phyloP scores from a whole-genome alignment of 2,797 vertebrate species.

The Tokudaia muenninki region DNA sequence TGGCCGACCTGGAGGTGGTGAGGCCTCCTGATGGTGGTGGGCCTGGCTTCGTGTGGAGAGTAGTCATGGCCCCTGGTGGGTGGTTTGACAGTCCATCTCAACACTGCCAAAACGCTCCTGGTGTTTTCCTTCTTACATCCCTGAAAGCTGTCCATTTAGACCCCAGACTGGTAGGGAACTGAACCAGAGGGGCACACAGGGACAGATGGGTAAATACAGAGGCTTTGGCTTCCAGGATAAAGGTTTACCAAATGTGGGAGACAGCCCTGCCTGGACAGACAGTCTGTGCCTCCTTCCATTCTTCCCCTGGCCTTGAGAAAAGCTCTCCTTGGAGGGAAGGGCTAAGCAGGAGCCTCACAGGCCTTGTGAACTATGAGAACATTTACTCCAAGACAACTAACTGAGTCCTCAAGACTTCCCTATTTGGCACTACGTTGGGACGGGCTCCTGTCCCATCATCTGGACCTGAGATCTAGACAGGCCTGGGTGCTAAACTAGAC shows the following conservation, averaged over 20 bases:
- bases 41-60: neutral
- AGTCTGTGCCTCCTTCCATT: neutral
- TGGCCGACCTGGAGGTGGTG: rapidly evolving
- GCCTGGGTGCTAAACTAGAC: neutral
- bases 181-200: neutral
- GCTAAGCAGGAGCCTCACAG: neutral
- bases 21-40: neutral
- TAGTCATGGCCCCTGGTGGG: neutral
- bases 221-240: neutral
- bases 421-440: rapidly evolving
- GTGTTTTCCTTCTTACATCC: neutral
- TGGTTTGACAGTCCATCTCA: rapidly evolving
- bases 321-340: neutral
- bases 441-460: rapidly evolving
- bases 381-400: neutral
- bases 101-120: rapidly evolving
- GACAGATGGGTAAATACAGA: neutral
- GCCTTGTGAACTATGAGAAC: neutral
- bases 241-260: neutral
- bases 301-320: neutral
- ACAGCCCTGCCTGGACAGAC: neutral
- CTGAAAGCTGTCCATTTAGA: too few relatives aligned
- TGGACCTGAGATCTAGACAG: neutral
- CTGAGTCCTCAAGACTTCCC: neutral
- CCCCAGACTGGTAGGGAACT: neutral